A percentile compares a stretch with the other conserved stretches of the same genome.
These are phyloP conservation scores for Tenthredo distinguenda DNA, from an alignment of 2,888 invertebrate genomes.

Conservation along the genomic window DNA sequence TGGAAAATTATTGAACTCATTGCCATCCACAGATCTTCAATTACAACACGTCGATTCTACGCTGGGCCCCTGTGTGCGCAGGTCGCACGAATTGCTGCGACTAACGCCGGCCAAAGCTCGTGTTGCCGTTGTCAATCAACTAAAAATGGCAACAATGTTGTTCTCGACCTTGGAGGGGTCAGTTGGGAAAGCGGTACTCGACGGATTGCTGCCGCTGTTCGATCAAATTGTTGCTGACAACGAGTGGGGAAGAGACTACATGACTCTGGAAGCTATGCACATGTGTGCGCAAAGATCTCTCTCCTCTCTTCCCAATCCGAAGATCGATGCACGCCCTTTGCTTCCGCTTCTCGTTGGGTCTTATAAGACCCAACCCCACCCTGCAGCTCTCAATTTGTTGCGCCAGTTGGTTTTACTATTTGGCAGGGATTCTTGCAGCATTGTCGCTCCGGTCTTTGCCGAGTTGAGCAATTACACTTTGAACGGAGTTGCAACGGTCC, in stretches of 20 bases:
- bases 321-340: conserved; percentile 67
- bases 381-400: conserved; percentile 72
- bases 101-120: conserved; percentile 62
- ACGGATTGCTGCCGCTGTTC: conserved; percentile 81
- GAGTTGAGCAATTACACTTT: conserved; percentile 71
- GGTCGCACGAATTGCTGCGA: conserved; percentile 80
- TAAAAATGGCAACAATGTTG: conserved; percentile 86
- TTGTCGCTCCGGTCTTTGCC: conserved; percentile 67
- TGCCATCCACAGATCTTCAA: conserved; percentile 82
- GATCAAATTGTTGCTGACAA: conserved; percentile 80
- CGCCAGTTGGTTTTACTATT: conserved; percentile 78
- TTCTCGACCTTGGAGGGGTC: conserved; percentile 82
- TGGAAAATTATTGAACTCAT: conserved; percentile 86
- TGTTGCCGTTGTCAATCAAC: conserved; percentile 80
- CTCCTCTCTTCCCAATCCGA: conserved; percentile 71
- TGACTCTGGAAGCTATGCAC: conserved; percentile 83
- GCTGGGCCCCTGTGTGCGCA: conserved; percentile 84
- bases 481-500: conserved; percentile 70
- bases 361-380: conserved; percentile 78
- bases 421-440: conserved; percentile 75
- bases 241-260: conserved; percentile 83
- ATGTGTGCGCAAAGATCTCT: conserved; percentile 70
- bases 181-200: conserved; percentile 74
- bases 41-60: conserved; percentile 86
- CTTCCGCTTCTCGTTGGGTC: conserved; percentile 68